These are phyloP conservation scores for Balearica regulorum DNA, from an alignment of 2,797 vertebrate genomes.

Conservation along the genomic window DNA sequence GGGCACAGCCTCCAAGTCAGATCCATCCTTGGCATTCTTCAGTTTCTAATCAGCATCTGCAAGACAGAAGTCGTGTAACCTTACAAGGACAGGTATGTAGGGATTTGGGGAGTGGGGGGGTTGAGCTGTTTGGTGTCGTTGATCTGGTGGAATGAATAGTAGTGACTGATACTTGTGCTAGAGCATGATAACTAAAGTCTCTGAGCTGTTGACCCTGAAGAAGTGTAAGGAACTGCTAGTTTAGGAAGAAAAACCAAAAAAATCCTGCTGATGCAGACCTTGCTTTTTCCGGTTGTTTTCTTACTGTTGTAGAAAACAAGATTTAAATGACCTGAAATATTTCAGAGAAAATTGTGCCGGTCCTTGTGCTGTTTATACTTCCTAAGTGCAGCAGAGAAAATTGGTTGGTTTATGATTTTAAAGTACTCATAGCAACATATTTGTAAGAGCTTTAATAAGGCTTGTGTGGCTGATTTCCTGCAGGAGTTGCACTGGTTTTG, in stretches of 20 bases:
- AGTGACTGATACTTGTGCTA: not conserved
- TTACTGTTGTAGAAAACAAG: not conserved
- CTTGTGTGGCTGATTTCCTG: not conserved
- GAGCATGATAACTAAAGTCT: not conserved
- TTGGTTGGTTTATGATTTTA: not conserved
- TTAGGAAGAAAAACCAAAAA: too few species aligned
- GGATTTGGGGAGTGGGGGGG: not conserved
- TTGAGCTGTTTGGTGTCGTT: not conserved
- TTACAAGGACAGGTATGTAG: slow-evolving; percentile 75
- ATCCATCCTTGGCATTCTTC: slow-evolving; percentile 74
- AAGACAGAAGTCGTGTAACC: slow-evolving; percentile 59
- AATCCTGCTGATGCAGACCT: not conserved
- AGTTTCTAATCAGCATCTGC: slow-evolving; percentile 66
- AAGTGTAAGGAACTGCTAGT: not conserved
- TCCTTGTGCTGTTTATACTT: not conserved
- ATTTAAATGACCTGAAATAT: not conserved
- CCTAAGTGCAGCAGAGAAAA: not conserved
- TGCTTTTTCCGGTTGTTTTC: not conserved
- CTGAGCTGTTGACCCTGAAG: not conserved
- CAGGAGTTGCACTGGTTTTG: not conserved
- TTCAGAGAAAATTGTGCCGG: not conserved
- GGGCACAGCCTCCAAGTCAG: slow-evolving; percentile 59
- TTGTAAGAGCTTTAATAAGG: not conserved
- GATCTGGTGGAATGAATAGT: not conserved
- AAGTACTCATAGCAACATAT: not conserved